Evolutionary conservation across 2,113 vertebrate genomes (phyloP), one percentile per base, ranked within the genome.

Genomic region (Clarias gariepinus): DNA sequence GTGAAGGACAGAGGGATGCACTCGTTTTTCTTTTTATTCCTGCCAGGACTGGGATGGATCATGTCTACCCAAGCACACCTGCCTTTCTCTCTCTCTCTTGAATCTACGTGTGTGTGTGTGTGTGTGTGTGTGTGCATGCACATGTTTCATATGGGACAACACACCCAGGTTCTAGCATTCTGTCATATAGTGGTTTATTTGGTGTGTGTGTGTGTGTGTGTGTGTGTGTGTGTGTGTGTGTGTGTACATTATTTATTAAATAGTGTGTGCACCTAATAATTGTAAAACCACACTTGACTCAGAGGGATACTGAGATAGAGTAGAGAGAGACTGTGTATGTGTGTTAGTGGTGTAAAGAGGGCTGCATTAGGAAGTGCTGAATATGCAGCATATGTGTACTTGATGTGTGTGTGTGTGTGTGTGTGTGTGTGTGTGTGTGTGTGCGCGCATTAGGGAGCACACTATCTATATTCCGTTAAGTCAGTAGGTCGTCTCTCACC

Each of bases 1-100:
- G 89, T 90, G 89, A 89, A 90, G 88, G 88, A 85, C 87, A 15
- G 66, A 84, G 84, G 25, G 86, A 76, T 88, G 76, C 66, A 84
- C 83, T 87, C 33, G 4, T 82, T 84, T 84, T 83, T 73, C 25
- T 81, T 61, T 41, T 57, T 79, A 71, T 85, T 73, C 73, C 86
- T 87, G 83, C 28, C 23, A 63, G 83, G 86, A 68, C 36, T 25
- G 21, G 82, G 61, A 85, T 28, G 55, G 53, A 76, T 71, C 73
- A 64, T 30, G 23, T 53, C 60, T 69, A 55, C 28, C 47, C 15
- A 33, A 23, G 47, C 74, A 78, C 60, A 79, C 47, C 74, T 85
- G 68, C 77, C 82, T 86, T 64, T 68, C 33, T 85, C 57, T 69
- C 28, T 69, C 28, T 84, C 9, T 85, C 15, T 52, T 79, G 76